Evolutionary conservation across 2,113 vertebrate species (phyloP).

Genomic region (Oryzias curvinotus): DNA sequence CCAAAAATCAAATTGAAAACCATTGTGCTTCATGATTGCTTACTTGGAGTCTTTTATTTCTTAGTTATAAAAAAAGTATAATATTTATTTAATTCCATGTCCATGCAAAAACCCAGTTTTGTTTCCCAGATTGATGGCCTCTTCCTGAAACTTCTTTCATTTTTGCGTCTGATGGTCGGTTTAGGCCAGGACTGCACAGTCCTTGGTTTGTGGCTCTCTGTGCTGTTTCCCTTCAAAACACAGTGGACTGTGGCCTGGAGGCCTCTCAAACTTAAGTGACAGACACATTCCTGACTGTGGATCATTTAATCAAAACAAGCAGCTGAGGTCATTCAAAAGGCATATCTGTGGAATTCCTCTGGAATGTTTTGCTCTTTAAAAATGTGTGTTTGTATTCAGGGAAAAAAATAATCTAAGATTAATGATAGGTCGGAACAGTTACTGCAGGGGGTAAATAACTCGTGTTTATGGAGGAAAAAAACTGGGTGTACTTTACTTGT

Average conservation of each 20-base stretch:
- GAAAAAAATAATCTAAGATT: neutral
- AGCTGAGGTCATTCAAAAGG: constrained; percentile 28
- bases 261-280: constrained; percentile 57
- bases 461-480: no score
- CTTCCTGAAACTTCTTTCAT: constrained; percentile 67
- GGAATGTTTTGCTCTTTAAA: constrained; percentile 26
- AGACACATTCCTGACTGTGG: constrained; percentile 49
- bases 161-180: constrained; percentile 60
- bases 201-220: constrained; percentile 49
- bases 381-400: constrained; percentile 12
- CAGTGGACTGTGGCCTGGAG: constrained; percentile 50
- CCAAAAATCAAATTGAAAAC: no score
- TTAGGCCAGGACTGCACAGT: constrained; percentile 50
- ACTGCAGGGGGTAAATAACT: no score
- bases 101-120: constrained; percentile 19
- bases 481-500: no score
- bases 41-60: no score
- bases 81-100: no score
- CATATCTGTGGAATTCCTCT: constrained; percentile 24
- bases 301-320: constrained; percentile 64
- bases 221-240: constrained; percentile 48
- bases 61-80: no score
- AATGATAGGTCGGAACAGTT: neutral
- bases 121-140: constrained; percentile 65
- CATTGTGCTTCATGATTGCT: no score